Evolutionary conservation across 2,888 invertebrate species (phyloP), one percentile per base, ranked within the genome.

Genomic region (Nasonovia ribisnigri): DNA sequence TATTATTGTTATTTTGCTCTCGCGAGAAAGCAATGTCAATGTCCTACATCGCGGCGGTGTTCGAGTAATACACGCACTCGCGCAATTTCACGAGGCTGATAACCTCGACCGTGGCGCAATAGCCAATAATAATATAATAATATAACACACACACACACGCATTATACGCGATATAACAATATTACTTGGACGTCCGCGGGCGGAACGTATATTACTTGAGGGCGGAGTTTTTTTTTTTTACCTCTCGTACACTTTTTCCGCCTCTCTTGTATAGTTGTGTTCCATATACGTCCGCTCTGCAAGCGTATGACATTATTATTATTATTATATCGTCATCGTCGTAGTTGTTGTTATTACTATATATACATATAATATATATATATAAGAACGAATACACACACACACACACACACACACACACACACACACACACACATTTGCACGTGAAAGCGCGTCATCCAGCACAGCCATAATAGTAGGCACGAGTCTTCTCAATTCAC

Each of bases 21-120:
- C 89, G n/a, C 93, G 93, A 93, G 93, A 93, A 93, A 93, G 93
- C 93, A 93, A 93, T 93, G 93, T 93, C 93, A 93, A 93, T 90
- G 93, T 93, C 93, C 93, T 93, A 93, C 89, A 93, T 90, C 89
- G 93, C 13, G 36, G 36, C 20, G 36, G 77, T 36, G 77, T 86
- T 90, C 67, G 67, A 67, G 90, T 67, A 86, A 92, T 87, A 92
- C n/a, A 43, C 54, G 46, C 77, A 43, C n/a, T n/a, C 42, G 43
- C 67, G 42, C 46, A 90, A 92, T 92, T 87, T 87, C 92, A 60
- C 92, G 92, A 93, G 93, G 93, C 93, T 84, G 93, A 93, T 90
- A 90, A 93, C 93, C 93, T 84, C 89, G 89, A 84, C 77, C 92
- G 89, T 89, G 93, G 93, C 89, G 89, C 89, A 93, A 90, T 77